Base-by-base conservation (phyloP, 2,797 vertebrate species). In the Karalla daura region DNA sequence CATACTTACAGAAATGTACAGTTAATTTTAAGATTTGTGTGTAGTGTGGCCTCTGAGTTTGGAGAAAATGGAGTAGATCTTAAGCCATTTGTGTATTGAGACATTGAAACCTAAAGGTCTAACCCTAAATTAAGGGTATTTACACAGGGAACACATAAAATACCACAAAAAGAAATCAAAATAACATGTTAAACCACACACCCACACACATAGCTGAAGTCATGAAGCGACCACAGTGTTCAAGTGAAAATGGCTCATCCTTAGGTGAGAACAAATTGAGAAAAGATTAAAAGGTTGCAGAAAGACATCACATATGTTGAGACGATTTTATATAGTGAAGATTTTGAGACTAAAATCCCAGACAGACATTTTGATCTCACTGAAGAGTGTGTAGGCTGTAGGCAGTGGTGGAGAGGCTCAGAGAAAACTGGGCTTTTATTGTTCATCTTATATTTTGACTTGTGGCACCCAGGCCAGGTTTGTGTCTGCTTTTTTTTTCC, bases 161-260 rank as follows among this genome's bases (percentile, higher is more conserved):
- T n/a, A n/a, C n/a, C n/a, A n/a, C n/a, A n/a, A n/a, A n/a, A n/a
- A n/a, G n/a, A n/a, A n/a, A n/a, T n/a, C n/a, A n/a, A n/a, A n/a
- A n/a, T n/a, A n/a, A n/a, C n/a, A n/a, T n/a, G n/a, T n/a, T n/a
- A n/a, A n/a, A n/a, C n/a, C n/a, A n/a, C n/a, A n/a, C n/a, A n/a
- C n/a, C n/a, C n/a, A n/a, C n/a, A n/a, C n/a, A n/a, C n/a, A n/a
- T n/a, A n/a, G 46, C 50, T 71, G 55, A 70, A 50, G 53, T 49
- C 30, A 72, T 78, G 52, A 45, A 76, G 14, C 11, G 55, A 25
- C n/a, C n/a, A n/a, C n/a, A 64, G 49, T 4, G 0, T 55, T 40
- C 15, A 35, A 35, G 49, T 45, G 21, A 59, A 64, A 58, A 41
- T 30, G 25, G 21, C 49, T 59, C 25, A 30, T 52, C 33, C 36